phyloP scores from a whole-genome alignment of 2,113 vertebrate genomes.

The Sander vitreus region DNA sequence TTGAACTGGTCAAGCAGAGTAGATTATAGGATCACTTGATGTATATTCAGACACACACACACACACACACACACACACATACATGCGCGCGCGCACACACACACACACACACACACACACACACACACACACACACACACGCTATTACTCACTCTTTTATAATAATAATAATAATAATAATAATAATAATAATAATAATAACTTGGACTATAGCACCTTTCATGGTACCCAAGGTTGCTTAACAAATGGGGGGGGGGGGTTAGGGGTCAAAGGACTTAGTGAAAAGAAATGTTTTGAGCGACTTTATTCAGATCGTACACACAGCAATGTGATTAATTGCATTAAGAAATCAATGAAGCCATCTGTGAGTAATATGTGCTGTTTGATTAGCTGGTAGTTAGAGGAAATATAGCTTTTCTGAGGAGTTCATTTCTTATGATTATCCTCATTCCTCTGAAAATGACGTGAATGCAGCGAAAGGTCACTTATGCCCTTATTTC shows the following conservation, averaged over 20 bases:
- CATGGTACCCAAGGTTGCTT: too few relatives aligned
- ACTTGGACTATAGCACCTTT: too few relatives aligned
- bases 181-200: too few relatives aligned
- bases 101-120: not conserved
- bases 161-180: too few relatives aligned
- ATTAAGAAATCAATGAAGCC: constrained; percentile 6
- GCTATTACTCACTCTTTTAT: constrained; percentile 5
- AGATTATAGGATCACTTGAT: not conserved
- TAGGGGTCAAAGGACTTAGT: too few relatives aligned
- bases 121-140: constrained; percentile 10
- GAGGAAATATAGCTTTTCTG: not conserved
- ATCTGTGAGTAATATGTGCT: not conserved
- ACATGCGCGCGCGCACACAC: not conserved
- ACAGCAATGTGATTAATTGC: constrained; percentile 9
- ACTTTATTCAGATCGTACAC: not conserved
- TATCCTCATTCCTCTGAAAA: not conserved
- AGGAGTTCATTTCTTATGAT: not conserved
- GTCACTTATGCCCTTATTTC: rapidly evolving
- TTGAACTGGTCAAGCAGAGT: not conserved
- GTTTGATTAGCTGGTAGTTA: not conserved
- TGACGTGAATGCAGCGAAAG: not conserved
- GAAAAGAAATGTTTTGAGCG: too few relatives aligned
- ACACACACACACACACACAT: not conserved
- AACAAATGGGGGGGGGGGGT: too few relatives aligned
- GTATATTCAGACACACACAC: not conserved